A percentile compares a stretch with the other conserved stretches of the same genome.
Evolutionary conservation across 1,140 invertebrate genomes (phyloP).

Genomic region (Drosophila ercepeae): DNA sequence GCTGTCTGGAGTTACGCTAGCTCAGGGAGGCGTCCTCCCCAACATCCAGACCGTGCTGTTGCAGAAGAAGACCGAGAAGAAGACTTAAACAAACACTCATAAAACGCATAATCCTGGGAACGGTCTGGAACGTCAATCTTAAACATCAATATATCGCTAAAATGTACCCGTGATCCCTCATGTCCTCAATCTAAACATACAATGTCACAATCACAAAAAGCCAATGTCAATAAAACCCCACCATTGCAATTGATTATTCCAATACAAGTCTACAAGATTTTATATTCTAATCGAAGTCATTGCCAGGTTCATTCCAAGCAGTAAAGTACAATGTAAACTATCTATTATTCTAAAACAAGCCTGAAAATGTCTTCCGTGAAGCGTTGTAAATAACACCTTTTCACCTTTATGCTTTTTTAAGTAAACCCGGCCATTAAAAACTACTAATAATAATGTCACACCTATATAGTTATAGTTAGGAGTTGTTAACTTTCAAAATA

Average conservation of each 20-base stretch:
- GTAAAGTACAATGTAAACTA: background rate
- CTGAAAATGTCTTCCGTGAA: background rate
- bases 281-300: background rate
- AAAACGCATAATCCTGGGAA: no score
- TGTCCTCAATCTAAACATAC: no score
- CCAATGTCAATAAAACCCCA: no score
- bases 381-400: no score
- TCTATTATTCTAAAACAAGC: background rate
- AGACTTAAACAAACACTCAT: slow-evolving; percentile 48
- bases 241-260: no score
- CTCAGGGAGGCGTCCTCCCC: slow-evolving; percentile 92
- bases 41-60: slow-evolving; percentile 90
- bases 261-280: no score
- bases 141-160: no score
- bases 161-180: no score
- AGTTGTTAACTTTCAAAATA: no score
- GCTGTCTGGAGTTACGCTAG: no score
- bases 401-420: background rate
- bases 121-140: no score
- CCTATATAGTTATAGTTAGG: background rate
- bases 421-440: background rate
- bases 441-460: background rate
- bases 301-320: background rate
- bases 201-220: no score
- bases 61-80: slow-evolving; percentile 85